Evolutionary conservation across 2,888 invertebrate genomes (phyloP).

Genomic region (Arenicola marina): DNA sequence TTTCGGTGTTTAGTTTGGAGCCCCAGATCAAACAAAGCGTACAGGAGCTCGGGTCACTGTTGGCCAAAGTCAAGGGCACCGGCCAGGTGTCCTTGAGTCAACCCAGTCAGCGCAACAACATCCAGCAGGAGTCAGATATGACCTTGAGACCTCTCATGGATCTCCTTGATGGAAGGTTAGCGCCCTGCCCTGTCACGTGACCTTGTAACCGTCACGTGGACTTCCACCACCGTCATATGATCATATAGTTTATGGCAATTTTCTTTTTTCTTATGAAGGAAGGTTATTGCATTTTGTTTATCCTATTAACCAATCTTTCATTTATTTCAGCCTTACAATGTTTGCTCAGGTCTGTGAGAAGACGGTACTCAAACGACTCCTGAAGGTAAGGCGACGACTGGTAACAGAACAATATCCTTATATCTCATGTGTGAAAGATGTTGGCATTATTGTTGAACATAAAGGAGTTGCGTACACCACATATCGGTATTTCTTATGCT

Average conservation of each 20-base stretch:
- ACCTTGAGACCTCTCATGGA: slow-evolving; percentile 95
- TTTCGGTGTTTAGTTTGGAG: slow-evolving; percentile 47
- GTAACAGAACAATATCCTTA: too few relatives aligned
- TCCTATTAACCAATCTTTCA: too few relatives aligned
- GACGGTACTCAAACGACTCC: slow-evolving; percentile 94
- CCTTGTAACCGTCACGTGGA: too few relatives aligned
- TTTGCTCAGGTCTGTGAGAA: slow-evolving; percentile 93
- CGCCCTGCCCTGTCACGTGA: too few relatives aligned
- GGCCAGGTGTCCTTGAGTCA: slow-evolving; percentile 76
- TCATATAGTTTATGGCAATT: too few relatives aligned
- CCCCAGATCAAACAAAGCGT: slow-evolving; percentile 69
- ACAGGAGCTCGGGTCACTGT: slow-evolving; percentile 85
- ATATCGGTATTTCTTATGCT: too few relatives aligned
- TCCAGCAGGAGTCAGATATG: slow-evolving; percentile 83
- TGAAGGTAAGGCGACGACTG: slow-evolving; percentile 79
- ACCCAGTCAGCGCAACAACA: slow-evolving; percentile 62
- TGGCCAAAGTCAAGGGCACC: slow-evolving; percentile 74
- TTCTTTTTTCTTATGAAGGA: background rate
- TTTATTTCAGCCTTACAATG: slow-evolving; percentile 58
- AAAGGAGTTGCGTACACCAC: too few relatives aligned
- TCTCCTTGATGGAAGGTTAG: slow-evolving; percentile 64
- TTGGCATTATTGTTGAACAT: too few relatives aligned
- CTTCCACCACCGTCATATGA: too few relatives aligned
- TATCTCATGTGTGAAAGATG: too few relatives aligned
- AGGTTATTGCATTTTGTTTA: background rate